A percentile compares a stretch with the other conserved stretches of the same genome.
Evolutionary conservation across 1,140 invertebrate species (phyloP).

Genomic region (Episyrphus balteatus): DNA sequence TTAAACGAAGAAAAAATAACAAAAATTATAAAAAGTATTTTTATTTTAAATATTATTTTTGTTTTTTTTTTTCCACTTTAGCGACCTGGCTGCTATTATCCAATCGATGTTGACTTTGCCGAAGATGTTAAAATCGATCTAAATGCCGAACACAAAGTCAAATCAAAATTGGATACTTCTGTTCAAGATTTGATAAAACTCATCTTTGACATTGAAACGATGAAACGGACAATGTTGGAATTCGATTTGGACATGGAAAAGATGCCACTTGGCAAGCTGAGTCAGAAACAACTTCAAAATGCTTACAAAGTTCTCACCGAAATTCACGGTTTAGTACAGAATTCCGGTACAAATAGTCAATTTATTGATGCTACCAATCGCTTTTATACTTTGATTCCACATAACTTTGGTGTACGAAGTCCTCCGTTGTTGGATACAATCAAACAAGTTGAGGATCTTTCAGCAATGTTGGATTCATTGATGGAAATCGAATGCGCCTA

Average conservation of each 20-base stretch:
- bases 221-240: slow-evolving; percentile 88
- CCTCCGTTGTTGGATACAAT: slow-evolving; percentile 68
- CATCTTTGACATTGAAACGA: slow-evolving; percentile 84
- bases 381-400: slow-evolving; percentile 91
- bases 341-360: slow-evolving; percentile 38
- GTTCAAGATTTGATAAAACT: slow-evolving; percentile 75
- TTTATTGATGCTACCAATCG: slow-evolving; percentile 79
- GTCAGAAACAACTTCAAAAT: slow-evolving; percentile 76
- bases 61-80: slow-evolving; percentile 9
- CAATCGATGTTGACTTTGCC: slow-evolving; percentile 83
- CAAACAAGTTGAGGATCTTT: slow-evolving; percentile 73
- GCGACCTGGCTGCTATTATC: slow-evolving; percentile 67
- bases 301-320: slow-evolving; percentile 77
- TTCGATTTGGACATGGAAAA: slow-evolving; percentile 95
- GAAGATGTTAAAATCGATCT: slow-evolving; percentile 23
- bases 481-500: slow-evolving; percentile 94
- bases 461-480: slow-evolving; percentile 84
- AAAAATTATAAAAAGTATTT: too few relatives aligned
- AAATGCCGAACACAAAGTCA: slow-evolving; percentile 16
- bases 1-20: too few relatives aligned
- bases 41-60: too few relatives aligned
- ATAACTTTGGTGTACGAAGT: slow-evolving; percentile 79
- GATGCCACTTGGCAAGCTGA: slow-evolving; percentile 95
- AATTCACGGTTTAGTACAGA: slow-evolving; percentile 53
- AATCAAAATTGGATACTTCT: slow-evolving; percentile 58